Evolutionary conservation across 2,797 vertebrate genomes (phyloP).

Genomic region (Pangasius macronema): DNA sequence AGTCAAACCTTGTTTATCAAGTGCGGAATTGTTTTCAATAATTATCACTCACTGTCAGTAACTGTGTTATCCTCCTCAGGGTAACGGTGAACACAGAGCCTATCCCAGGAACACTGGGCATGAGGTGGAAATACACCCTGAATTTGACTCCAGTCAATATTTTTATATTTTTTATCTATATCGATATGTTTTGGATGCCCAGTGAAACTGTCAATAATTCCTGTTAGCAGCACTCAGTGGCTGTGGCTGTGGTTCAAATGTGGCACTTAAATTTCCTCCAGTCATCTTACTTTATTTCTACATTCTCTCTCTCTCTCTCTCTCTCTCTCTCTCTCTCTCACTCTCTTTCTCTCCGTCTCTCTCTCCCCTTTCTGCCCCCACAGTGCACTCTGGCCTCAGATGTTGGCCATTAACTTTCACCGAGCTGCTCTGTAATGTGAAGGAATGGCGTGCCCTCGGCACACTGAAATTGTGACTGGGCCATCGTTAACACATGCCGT

Average conservation of each 20-base stretch:
- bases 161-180: not conserved
- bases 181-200: not conserved
- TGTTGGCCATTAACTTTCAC: conserved; percentile 64
- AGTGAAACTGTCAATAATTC: not conserved
- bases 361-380: conserved; percentile 39
- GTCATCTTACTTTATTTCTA: conserved; percentile 11
- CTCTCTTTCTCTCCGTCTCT: conserved; percentile 22
- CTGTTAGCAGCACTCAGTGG: not conserved
- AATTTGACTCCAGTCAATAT: not conserved
- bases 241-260: not conserved
- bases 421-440: conserved; percentile 65
- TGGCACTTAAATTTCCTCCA: conserved; percentile 16
- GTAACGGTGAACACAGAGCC: not conserved
- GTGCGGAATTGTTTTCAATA: not conserved
- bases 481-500: conserved; percentile 60
- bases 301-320: conserved; percentile 10
- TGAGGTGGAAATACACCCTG: not conserved
- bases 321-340: conserved; percentile 7
- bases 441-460: conserved; percentile 63
- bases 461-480: conserved; percentile 59
- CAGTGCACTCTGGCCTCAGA: conserved; percentile 56
- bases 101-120: not conserved
- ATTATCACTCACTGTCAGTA: not conserved
- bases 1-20: not conserved
- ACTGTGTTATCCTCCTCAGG: not conserved